Evolutionary conservation across 2,113 vertebrate genomes (phyloP).

Genomic region (Hippopotamus amphibius): DNA sequence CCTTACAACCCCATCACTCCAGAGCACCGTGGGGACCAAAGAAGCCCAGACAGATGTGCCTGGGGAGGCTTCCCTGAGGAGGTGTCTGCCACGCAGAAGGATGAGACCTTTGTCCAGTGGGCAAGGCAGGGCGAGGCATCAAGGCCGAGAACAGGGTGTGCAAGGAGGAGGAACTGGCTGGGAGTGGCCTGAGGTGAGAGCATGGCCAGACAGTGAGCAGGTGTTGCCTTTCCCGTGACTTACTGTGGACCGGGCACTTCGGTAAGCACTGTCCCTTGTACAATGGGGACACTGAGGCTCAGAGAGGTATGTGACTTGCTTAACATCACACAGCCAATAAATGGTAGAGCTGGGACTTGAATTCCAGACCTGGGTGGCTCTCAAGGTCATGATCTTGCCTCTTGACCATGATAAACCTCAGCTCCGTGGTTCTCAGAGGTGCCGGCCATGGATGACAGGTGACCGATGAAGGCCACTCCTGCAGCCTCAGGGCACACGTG

Average conservation of each 20-base stretch:
- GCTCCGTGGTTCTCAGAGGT: neutral
- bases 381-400: neutral
- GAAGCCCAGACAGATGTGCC: neutral
- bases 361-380: neutral
- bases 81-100: neutral
- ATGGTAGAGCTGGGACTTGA: neutral
- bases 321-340: neutral
- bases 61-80: neutral
- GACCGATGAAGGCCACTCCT: accelerated
- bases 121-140: neutral
- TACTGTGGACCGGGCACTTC: no score
- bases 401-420: neutral
- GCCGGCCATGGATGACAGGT: neutral
- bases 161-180: neutral
- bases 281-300: neutral
- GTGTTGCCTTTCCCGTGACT: accelerated
- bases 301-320: neutral
- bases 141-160: accelerated
- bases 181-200: accelerated
- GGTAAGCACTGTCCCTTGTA: neutral
- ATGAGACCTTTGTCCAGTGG: neutral
- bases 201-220: neutral
- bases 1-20: no score
- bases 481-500: accelerated
- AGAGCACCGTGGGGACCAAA: neutral